Percentiles rank a stretch among this genome's conserved stretches.
Conservation (phyloP, 2,888 invertebrate species). For the Idaea straminata region DNA sequence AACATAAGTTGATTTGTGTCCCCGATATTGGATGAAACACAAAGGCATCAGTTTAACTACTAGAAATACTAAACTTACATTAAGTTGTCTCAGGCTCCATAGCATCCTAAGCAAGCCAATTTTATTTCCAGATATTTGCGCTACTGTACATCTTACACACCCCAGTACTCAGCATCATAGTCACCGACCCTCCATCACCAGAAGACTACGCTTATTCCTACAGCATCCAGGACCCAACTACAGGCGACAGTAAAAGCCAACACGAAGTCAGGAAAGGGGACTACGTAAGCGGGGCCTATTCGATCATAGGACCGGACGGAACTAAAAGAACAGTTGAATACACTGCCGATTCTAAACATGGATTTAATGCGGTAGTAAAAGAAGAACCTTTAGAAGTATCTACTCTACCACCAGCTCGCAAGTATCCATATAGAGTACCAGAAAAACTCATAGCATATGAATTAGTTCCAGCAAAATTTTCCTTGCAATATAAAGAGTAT, state of each 20-base stretch:
- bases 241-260: slow-evolving; percentile 69
- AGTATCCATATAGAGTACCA: slow-evolving; percentile 17
- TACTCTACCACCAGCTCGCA: slow-evolving; percentile 15
- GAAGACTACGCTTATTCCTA: slow-evolving; percentile 71
- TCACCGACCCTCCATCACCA: slow-evolving; percentile 58
- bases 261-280: slow-evolving; percentile 65
- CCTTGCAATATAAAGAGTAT: slow-evolving; percentile 33
- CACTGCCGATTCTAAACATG: slow-evolving; percentile 71
- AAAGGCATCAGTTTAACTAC: too few relatives aligned
- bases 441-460: slow-evolving; percentile 22
- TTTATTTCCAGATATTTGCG: neutral
- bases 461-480: slow-evolving; percentile 24
- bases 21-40: too few relatives aligned
- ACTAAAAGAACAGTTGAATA: slow-evolving; percentile 69
- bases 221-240: slow-evolving; percentile 75
- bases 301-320: slow-evolving; percentile 70
- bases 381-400: slow-evolving; percentile 53
- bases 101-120: neutral
- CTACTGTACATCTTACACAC: neutral
- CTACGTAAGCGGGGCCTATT: slow-evolving; percentile 64
- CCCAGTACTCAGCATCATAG: slow-evolving; percentile 47
- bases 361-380: slow-evolving; percentile 76
- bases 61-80: too few relatives aligned
- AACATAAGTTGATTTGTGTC: too few relatives aligned
- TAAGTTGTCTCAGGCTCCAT: too few relatives aligned